Percentiles rank a stretch among this genome's conserved stretches.
phyloP scores from a whole-genome alignment of 2,888 invertebrate genomes.

The Zygothrica quintamaculata region DNA sequence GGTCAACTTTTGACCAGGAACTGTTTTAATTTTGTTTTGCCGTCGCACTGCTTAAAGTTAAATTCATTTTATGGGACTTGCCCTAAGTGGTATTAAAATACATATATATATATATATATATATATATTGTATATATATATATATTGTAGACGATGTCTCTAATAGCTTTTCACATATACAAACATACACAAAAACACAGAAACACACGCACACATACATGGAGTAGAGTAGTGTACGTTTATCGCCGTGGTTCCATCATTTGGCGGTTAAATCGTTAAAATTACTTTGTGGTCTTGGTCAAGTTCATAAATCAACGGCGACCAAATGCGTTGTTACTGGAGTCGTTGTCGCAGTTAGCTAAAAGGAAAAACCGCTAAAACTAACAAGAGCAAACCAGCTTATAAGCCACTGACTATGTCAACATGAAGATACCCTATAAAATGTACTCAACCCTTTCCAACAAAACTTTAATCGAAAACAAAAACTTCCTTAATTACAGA shows the following conservation, averaged over 20 bases:
- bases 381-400: slow-evolving; percentile 37
- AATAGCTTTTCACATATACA: slow-evolving; percentile 61
- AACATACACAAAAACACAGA: slow-evolving; percentile 26
- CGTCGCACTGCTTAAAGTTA: slow-evolving; percentile 49
- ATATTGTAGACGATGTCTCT: slow-evolving; percentile 56
- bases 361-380: slow-evolving; percentile 62
- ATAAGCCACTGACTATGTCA: slow-evolving; percentile 7
- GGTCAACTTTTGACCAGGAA: slow-evolving; percentile 31
- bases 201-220: slow-evolving; percentile 12
- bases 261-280: slow-evolving; percentile 79
- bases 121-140: no score
- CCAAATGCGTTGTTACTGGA: slow-evolving; percentile 43
- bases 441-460: not conserved
- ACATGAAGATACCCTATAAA: slow-evolving; percentile 36
- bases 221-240: no score
- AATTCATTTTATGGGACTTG: slow-evolving; percentile 55
- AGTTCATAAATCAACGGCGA: slow-evolving; percentile 79
- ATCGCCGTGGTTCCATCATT: slow-evolving; percentile 76
- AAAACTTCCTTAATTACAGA: not conserved
- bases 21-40: slow-evolving; percentile 25
- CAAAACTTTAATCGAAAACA: not conserved
- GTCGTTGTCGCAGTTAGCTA: slow-evolving; percentile 57
- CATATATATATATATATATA: no score
- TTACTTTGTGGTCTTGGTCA: slow-evolving; percentile 76
- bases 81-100: slow-evolving; percentile 64